These are phyloP conservation scores for Sarcophilus harrisii DNA, from an alignment of 2,797 vertebrate species.

Conservation along the genomic window DNA sequence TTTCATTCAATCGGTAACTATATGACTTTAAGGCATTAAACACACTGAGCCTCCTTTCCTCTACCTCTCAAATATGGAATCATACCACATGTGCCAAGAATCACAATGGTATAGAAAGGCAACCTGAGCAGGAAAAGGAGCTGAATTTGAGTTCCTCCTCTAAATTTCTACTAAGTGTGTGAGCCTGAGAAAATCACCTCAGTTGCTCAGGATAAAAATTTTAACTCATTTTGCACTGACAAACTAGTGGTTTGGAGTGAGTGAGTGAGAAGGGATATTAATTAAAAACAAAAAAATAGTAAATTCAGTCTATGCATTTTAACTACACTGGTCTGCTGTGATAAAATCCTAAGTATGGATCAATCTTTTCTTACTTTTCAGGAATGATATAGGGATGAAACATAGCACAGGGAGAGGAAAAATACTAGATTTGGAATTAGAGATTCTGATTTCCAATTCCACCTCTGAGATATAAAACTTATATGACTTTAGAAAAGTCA, in stretches of 20 bases:
- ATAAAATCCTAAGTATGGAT: background rate
- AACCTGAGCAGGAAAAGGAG: background rate
- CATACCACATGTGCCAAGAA: background rate
- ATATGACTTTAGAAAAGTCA: background rate
- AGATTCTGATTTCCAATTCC: background rate
- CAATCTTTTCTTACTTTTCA: background rate
- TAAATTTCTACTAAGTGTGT: background rate
- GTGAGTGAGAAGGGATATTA: background rate
- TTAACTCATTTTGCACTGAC: background rate
- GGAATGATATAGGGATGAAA: background rate
- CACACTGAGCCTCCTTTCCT: background rate
- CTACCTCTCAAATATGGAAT: background rate
- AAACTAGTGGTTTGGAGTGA: no score
- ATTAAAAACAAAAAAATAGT: background rate
- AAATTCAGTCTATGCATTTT: background rate
- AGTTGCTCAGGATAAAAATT: background rate
- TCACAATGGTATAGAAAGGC: background rate
- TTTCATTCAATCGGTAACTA: background rate
- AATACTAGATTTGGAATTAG: background rate
- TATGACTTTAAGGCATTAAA: background rate
- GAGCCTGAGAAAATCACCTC: background rate
- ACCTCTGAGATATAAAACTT: background rate
- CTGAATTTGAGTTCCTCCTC: background rate
- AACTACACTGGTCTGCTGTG: background rate
- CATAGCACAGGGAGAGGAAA: background rate